These are phyloP conservation scores for Seira ritae DNA, from an alignment of 2,888 invertebrate genomes.

Conservation along the genomic window DNA sequence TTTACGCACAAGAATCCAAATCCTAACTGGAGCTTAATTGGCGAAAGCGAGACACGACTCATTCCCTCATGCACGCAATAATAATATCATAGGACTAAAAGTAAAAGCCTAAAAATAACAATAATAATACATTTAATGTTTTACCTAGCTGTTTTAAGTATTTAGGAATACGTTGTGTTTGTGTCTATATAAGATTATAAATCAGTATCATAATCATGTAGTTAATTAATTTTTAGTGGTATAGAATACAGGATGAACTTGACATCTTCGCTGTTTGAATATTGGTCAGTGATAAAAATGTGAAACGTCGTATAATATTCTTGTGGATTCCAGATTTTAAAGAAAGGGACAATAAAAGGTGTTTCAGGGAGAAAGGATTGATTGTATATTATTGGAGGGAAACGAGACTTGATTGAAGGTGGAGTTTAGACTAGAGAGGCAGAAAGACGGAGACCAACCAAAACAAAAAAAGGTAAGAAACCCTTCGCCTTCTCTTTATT, in stretches of 20 bases:
- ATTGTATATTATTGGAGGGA: too few species aligned
- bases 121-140: too few species aligned
- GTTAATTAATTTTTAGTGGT: too few species aligned
- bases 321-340: too few species aligned
- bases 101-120: too few species aligned
- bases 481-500: background rate
- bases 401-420: conserved; percentile 39
- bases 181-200: too few species aligned
- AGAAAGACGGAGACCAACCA: conserved; percentile 37
- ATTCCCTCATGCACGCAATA: conserved; percentile 3
- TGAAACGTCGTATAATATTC: too few species aligned
- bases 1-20: background rate
- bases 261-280: too few species aligned
- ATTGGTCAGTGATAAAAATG: too few species aligned
- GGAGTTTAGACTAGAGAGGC: conserved; percentile 55
- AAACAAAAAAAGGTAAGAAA: conserved; percentile 52
- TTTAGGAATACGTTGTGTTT: too few species aligned
- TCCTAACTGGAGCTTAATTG: background rate
- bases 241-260: too few species aligned
- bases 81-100: background rate
- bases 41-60: background rate
- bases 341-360: conserved; percentile 11
- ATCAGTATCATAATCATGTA: too few species aligned
- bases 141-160: background rate
- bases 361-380: conserved; percentile 21